Evolutionary conservation across 2,113 vertebrate genomes (phyloP).

Genomic region (Ploceus nigricollis): DNA sequence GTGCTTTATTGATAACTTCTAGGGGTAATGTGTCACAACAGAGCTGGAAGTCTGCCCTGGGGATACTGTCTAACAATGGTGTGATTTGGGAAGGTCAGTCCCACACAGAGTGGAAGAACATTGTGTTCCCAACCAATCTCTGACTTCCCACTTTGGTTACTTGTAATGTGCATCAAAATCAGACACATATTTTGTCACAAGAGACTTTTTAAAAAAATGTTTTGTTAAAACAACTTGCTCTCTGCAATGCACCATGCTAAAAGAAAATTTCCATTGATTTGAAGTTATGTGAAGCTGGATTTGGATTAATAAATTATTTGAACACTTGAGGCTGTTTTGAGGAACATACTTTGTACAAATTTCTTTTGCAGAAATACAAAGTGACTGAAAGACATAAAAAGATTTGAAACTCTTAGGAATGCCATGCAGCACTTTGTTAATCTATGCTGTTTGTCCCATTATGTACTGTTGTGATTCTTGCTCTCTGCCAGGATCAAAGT

Average conservation of each 20-base stretch:
- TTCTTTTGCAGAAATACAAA: neutral
- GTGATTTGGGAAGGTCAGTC: neutral
- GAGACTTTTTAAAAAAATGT: neutral
- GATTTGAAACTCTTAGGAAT: neutral
- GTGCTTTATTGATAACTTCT: neutral
- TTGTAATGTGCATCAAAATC: neutral
- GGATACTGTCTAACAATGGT: neutral
- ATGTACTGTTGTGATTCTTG: neutral
- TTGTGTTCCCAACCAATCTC: neutral
- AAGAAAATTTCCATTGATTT: neutral
- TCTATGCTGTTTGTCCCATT: neutral
- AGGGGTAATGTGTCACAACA: neutral
- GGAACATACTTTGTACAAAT: neutral
- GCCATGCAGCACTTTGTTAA: neutral
- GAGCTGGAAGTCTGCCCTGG: neutral
- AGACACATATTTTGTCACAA: neutral
- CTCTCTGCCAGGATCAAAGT: neutral
- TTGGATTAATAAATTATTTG: neutral
- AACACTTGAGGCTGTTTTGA: neutral
- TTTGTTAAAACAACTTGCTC: neutral
- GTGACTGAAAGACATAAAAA: neutral
- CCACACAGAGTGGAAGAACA: neutral
- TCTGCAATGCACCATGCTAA: neutral
- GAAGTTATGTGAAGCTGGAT: neutral
- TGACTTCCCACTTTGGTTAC: slow-evolving; percentile 16